Evolutionary conservation across 2,797 vertebrate species (phyloP), one percentile per base, ranked within the genome.

Genomic region (Crypturellus tataupa): DNA sequence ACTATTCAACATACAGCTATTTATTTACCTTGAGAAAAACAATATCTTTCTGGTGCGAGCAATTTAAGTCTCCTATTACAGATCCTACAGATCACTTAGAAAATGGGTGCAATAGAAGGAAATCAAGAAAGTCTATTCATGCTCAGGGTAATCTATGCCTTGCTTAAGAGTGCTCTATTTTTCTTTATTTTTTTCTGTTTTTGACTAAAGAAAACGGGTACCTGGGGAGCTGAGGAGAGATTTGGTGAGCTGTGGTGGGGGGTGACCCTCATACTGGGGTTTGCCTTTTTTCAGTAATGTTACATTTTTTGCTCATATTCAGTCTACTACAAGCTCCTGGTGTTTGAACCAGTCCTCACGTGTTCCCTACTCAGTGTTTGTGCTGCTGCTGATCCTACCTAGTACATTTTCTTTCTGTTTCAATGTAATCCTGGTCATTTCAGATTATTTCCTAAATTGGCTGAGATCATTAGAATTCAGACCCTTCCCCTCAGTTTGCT

Each of bases 401-500:
- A 16, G n/a, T 33, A 15, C 31, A 49, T 87, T 85, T 92, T 85
- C 17, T 49, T 40, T 85, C 58, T 24, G 12, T 23, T 63, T 80
- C 85, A 85, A 47, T 87, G 29, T 83, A 49, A 24, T 49, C 44
- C 46, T 68, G 63, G 5, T 12, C 77, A 12, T 68, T 89, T 88
- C 53, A 80, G 80, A 40, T 68, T 71, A 15, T 77, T 83, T 75
- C 64, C 53, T 71, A 76, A 42, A 6, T 89, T 89, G 89, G 13
- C 75, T 93, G 85, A 75, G 49, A 19, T 62, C 1, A 15, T 85
- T 70, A 64, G 35, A 77, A 73, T 87, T 80, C 80, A 69, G 92
- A 58, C 62, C 33, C 44, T 78, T 60, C 12, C 58, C 35, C 83
- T 53, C 19, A 5, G 27, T 75, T 29, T 75, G 49, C 20, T 77